Evolutionary conservation across 1,140 invertebrate species (phyloP).

Genomic region (Venturia canescens): DNA sequence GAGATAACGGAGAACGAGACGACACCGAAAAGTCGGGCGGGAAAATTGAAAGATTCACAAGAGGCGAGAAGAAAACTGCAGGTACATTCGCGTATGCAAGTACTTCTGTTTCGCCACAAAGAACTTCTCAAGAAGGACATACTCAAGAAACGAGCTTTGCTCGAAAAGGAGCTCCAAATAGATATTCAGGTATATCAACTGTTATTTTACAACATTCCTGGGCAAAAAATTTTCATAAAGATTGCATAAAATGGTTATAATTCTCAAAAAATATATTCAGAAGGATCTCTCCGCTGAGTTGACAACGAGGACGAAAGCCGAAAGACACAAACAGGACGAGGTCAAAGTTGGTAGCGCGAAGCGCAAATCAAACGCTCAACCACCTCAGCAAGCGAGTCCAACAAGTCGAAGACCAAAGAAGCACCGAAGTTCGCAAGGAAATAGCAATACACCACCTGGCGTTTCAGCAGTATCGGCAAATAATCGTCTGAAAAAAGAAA

Average conservation of each 20-base stretch:
- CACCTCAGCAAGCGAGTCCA: slow-evolving; percentile 75
- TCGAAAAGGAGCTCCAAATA: slow-evolving; percentile 94
- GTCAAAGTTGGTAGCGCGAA: slow-evolving; percentile 80
- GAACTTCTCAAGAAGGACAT: slow-evolving; percentile 96
- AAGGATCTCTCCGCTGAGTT: slow-evolving; percentile 85
- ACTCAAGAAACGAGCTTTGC: slow-evolving; percentile 89
- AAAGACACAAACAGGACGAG: slow-evolving; percentile 84
- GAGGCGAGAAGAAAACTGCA: slow-evolving; percentile 77
- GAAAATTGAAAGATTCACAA: slow-evolving; percentile 73
- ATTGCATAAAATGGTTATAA: background rate
- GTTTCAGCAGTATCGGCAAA: slow-evolving; percentile 63
- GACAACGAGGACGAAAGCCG: slow-evolving; percentile 82
- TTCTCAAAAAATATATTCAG: slow-evolving; percentile 65
- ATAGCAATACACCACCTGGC: slow-evolving; percentile 64
- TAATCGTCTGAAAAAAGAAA: slow-evolving; percentile 83
- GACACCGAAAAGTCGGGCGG: slow-evolving; percentile 68
- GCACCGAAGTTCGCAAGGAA: slow-evolving; percentile 64
- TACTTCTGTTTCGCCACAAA: slow-evolving; percentile 89
- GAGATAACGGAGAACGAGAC: slow-evolving; percentile 64
- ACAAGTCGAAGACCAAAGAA: slow-evolving; percentile 71
- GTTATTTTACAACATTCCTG: background rate
- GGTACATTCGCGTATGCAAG: slow-evolving; percentile 80
- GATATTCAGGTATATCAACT: slow-evolving; percentile 86
- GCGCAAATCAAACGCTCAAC: slow-evolving; percentile 77
- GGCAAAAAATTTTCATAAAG: background rate